phyloP scores from a whole-genome alignment of 2,113 vertebrate genomes.

The Excalfactoria chinensis region DNA sequence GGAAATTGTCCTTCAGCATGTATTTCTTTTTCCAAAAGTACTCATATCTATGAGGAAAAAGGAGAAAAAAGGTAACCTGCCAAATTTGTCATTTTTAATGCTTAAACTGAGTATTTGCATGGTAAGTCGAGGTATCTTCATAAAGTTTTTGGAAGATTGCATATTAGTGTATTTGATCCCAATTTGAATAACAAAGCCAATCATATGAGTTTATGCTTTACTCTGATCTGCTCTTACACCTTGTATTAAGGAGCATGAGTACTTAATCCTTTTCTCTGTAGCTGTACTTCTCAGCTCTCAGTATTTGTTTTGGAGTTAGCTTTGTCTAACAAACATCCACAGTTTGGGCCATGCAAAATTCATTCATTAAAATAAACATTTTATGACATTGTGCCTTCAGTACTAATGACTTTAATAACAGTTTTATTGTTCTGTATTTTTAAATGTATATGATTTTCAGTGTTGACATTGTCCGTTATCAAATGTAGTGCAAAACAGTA shows the following conservation, averaged over 20 bases:
- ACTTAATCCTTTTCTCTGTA: not conserved
- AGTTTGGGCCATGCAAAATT: not conserved
- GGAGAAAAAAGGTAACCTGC: not conserved
- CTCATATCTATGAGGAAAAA: not conserved
- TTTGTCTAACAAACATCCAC: not conserved
- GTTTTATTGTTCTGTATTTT: not conserved
- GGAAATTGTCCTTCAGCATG: not conserved
- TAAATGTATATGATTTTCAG: not conserved
- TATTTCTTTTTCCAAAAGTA: not conserved
- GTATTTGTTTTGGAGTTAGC: not conserved
- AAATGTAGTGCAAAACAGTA: not conserved
- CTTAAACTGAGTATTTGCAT: not conserved
- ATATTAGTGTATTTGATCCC: not conserved
- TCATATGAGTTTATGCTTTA: not conserved
- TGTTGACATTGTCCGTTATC: not conserved
- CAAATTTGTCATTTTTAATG: not conserved
- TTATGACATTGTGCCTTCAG: not conserved
- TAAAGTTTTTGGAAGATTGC: not conserved
- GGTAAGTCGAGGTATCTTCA: not conserved
- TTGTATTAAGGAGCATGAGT: not conserved
- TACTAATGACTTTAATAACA: not conserved
- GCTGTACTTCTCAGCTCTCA: not conserved
- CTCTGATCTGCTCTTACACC: not conserved
- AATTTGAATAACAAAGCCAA: not conserved
- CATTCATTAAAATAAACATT: not conserved